Evolutionary conservation across 2,113 vertebrate genomes (phyloP).

Genomic region (Coptodon bakossiorum): DNA sequence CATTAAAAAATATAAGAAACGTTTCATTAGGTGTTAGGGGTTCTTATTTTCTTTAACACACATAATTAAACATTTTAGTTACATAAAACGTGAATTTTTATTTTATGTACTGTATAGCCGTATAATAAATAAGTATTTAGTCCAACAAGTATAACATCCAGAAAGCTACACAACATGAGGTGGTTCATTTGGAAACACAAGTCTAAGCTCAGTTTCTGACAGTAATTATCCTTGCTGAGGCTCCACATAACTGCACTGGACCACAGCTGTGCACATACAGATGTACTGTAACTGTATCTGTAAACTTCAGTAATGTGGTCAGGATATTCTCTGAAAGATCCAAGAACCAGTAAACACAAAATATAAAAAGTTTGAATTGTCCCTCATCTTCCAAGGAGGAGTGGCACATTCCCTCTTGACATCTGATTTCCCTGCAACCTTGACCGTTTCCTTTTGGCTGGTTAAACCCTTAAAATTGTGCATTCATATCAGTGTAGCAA

Average conservation of each 20-base stretch:
- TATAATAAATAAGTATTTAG: too few relatives aligned
- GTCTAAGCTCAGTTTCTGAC: not conserved
- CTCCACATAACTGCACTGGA: not conserved
- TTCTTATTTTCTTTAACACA: not conserved
- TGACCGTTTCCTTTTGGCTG: not conserved
- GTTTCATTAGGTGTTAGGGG: not conserved
- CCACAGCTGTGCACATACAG: not conserved
- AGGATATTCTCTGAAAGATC: rapidly evolving
- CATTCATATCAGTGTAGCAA: not conserved
- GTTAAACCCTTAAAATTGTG: not conserved
- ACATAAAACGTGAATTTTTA: not conserved
- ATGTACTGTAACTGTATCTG: not conserved
- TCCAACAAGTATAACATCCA: too few relatives aligned
- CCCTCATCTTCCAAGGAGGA: not conserved
- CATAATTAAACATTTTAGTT: not conserved
- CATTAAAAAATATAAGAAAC: not conserved
- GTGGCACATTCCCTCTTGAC: not conserved
- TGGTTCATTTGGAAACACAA: not conserved
- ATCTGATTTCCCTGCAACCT: not conserved
- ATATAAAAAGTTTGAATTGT: not conserved
- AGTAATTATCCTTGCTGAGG: not conserved
- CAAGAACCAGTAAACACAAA: not conserved
- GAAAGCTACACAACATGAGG: not conserved
- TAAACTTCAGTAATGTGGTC: not conserved
- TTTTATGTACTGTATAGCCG: not conserved